A percentile compares a stretch with the other conserved stretches of the same genome.
These are phyloP conservation scores for Drosophila recens DNA, from an alignment of 2,888 invertebrate genomes.

Conservation along the genomic window DNA sequence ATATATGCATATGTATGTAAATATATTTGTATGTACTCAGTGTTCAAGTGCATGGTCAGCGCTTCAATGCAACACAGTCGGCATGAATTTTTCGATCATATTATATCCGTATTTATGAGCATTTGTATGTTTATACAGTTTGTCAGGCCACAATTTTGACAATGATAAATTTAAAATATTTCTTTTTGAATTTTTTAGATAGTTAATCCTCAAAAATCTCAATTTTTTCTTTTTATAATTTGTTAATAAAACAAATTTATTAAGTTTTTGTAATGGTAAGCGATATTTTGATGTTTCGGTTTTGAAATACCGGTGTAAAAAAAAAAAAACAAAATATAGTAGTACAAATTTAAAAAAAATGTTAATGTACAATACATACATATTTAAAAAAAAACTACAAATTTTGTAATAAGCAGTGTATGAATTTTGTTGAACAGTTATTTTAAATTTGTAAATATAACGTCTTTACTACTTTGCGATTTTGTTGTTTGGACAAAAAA, in stretches of 20 bases:
- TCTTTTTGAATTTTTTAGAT: neutral
- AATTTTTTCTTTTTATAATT: too few species aligned
- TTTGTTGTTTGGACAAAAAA: constrained; percentile 9
- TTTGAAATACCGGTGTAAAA: too few species aligned
- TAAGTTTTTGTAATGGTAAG: too few species aligned
- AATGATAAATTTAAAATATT: neutral
- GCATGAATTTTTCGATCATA: neutral
- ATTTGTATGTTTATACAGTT: neutral
- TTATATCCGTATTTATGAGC: neutral
- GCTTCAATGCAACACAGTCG: neutral
- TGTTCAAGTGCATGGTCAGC: neutral
- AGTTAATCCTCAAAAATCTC: neutral
- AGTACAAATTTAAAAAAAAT: too few species aligned
- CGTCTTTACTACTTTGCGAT: constrained; percentile 4
- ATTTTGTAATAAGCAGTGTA: too few species aligned
- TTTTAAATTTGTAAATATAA: constrained; percentile 21
- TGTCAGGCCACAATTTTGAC: neutral
- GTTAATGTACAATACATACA: too few species aligned
- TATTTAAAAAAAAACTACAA: too few species aligned
- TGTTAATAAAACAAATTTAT: too few species aligned
- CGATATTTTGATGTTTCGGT: too few species aligned
- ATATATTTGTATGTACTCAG: neutral
- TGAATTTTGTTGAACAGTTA: neutral
- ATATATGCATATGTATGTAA: neutral
- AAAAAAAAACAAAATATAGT: too few species aligned